Evolutionary conservation across 2,797 vertebrate genomes (phyloP), one percentile per base, ranked within the genome.

Genomic region (Fistularia commersonii): DNA sequence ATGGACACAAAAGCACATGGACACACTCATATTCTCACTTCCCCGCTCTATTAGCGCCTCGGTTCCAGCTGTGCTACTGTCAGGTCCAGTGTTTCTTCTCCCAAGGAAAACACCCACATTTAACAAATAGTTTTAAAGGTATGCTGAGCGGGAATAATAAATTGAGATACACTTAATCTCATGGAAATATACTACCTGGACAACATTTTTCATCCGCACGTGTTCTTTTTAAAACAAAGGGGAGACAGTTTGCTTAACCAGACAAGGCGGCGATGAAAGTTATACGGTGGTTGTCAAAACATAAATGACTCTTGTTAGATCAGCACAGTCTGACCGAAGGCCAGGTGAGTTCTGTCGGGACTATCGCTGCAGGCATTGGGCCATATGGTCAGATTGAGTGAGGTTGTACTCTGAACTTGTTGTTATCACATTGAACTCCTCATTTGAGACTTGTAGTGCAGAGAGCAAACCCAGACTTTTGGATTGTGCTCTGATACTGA

Each of bases 71-170:
- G 45, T 6, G 7, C 37, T 35, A n/a, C 32, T 41, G 38, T 52
- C 45, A 33, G 15, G 7, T 53, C 40, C 32, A 51, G 47, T 66
- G 41, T 43, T 57, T 60, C 42, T 31, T 44, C 45, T 53, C 41
- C 11, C 5, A 8, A 41, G 32, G 56, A 38, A 48, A 52, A 48
- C 23, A 23, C 23, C 23, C 23, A 23, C 23, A 38, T 37, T 39
- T 45, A 11, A 38, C 47, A 56, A 63, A 60, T 38, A 6, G 10
- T 32, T 41, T 60, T 44, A 5, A 41, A 43, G 6, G 0, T 41
- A 41, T 70, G 48, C 49, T 12, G 45, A 48, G 45, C 59, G 43
- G 45, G 47, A 59, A 51, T 77, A 71, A 79, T 69, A 69, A 51
- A 23, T 52, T 68, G 61, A 51, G 38, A 14, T 62, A 6, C 14